Conservation (phyloP, 2,888 invertebrate species). For the Parochlus steinenii region DNA sequence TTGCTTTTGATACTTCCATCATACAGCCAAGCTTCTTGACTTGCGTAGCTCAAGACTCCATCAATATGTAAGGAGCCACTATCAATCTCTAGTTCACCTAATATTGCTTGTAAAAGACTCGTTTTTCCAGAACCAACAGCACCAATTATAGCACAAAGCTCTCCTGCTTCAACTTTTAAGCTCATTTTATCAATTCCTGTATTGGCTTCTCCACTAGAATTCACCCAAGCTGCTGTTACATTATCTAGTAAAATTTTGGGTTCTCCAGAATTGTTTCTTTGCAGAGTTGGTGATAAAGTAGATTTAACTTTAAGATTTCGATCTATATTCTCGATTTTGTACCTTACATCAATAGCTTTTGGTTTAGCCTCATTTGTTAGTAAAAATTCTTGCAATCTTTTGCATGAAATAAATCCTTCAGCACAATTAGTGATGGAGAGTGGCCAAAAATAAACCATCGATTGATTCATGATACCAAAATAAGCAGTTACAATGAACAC, state of each 20-base stretch:
- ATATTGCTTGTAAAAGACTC: conserved; percentile 45
- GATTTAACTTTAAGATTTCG: no score
- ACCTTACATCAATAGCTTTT: no score
- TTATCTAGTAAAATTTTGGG: conserved; percentile 12
- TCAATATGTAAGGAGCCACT: conserved; percentile 30
- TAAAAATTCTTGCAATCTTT: conserved; percentile 50
- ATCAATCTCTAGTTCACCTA: conserved; percentile 45
- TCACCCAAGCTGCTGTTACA: conserved; percentile 11
- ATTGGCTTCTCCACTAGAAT: conserved; percentile 3
- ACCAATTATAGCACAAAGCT: conserved; percentile 37
- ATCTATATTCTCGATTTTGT: no score
- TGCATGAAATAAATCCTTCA: conserved; percentile 57
- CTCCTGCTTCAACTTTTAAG: conserved; percentile 12
- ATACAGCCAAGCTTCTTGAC: conserved; percentile 48
- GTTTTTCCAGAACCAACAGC: conserved; percentile 53
- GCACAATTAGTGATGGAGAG: conserved; percentile 57
- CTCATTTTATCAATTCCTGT: conserved; percentile 12
- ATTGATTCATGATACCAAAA: conserved; percentile 61
- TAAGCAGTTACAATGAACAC: conserved; percentile 66
- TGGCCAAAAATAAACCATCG: conserved; percentile 69
- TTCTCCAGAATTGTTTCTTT: no score
- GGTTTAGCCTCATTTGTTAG: conserved; percentile 23
- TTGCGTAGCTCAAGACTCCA: conserved; percentile 39
- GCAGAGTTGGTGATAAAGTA: no score
- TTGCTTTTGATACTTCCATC: conserved; percentile 49